Conservation (phyloP, 2,113 vertebrate genomes). For the Apeltes quadracus region DNA sequence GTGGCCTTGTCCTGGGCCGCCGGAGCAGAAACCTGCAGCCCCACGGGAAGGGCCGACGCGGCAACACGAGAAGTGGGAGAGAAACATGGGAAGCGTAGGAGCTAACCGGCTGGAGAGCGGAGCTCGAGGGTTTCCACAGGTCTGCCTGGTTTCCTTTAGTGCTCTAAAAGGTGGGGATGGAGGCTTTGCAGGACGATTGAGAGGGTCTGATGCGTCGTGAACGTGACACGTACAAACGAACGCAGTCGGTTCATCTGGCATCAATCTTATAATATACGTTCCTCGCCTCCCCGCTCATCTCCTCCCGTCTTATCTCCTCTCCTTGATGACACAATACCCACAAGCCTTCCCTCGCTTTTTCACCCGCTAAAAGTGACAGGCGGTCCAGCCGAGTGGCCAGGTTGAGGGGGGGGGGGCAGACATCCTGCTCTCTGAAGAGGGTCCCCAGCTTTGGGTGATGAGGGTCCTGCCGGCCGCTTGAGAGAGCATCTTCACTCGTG, state of each 20-base stretch:
- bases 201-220: slow-evolving; percentile 6
- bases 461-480: slow-evolving; percentile 48
- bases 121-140: slow-evolving; percentile 84
- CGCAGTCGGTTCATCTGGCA: not conserved
- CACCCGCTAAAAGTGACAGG: slow-evolving; percentile 40
- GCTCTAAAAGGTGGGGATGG: slow-evolving; percentile 71
- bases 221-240: not conserved
- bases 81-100: slow-evolving; percentile 32
- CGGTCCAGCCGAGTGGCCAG: slow-evolving; percentile 45
- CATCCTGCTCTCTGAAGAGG: slow-evolving; percentile 55
- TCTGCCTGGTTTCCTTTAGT: slow-evolving; percentile 57
- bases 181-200: not conserved
- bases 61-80: slow-evolving; percentile 60
- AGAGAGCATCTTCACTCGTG: slow-evolving; percentile 68
- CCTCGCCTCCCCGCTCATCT: not conserved
- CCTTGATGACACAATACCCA: slow-evolving; percentile 61
- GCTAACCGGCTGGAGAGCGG: slow-evolving; percentile 50
- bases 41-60: slow-evolving; percentile 61
- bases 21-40: slow-evolving; percentile 92
- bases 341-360: not conserved
- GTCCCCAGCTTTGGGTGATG: slow-evolving; percentile 56
- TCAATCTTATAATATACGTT: not conserved
- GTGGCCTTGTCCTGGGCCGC: slow-evolving; percentile 89
- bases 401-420: slow-evolving; percentile 44
- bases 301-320: not conserved